A percentile compares a stretch with the other conserved stretches of the same genome.
Conservation (phyloP, 2,113 vertebrate species). For the Lutjanus erythropterus region DNA sequence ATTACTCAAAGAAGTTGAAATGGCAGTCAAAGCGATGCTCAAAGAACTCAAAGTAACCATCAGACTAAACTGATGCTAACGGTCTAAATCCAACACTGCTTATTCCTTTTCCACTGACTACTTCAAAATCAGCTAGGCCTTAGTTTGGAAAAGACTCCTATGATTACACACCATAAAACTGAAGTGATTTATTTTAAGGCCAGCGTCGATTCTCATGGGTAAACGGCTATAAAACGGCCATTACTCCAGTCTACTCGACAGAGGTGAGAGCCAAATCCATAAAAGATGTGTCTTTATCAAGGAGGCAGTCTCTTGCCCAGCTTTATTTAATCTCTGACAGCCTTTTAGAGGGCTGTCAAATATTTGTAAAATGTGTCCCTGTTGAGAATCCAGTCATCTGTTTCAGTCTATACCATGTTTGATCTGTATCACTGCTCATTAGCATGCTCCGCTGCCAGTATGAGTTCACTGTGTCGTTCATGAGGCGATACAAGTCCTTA, state of each 20-base stretch:
- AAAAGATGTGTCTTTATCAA: constrained; percentile 48
- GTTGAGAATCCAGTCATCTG: constrained; percentile 38
- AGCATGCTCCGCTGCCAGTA: constrained; percentile 20
- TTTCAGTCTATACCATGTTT: constrained; percentile 28
- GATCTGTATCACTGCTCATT: constrained; percentile 42
- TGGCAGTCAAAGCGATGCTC: too few relatives aligned
- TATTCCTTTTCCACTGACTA: not conserved
- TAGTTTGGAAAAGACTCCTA: not conserved
- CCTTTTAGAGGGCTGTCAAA: constrained; percentile 45
- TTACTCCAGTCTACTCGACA: constrained; percentile 1
- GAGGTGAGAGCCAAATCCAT: constrained; percentile 36
- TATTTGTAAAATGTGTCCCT: constrained; percentile 48
- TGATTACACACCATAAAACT: constrained; percentile 31
- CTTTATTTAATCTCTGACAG: constrained; percentile 38
- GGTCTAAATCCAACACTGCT: not conserved
- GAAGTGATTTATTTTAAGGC: constrained; percentile 50
- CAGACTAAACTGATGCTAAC: not conserved
- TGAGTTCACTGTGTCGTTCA: constrained; percentile 2
- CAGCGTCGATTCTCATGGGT: not conserved
- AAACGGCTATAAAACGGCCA: constrained; percentile 28
- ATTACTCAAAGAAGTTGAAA: too few relatives aligned
- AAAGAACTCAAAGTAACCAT: not conserved
- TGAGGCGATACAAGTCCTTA: constrained; percentile 6
- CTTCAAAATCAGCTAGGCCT: constrained; percentile 1
- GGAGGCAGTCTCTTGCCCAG: not conserved